A percentile compares a stretch with the other conserved stretches of the same genome.
Conservation (phyloP, 2,113 vertebrate genomes). For the Indri indri region DNA sequence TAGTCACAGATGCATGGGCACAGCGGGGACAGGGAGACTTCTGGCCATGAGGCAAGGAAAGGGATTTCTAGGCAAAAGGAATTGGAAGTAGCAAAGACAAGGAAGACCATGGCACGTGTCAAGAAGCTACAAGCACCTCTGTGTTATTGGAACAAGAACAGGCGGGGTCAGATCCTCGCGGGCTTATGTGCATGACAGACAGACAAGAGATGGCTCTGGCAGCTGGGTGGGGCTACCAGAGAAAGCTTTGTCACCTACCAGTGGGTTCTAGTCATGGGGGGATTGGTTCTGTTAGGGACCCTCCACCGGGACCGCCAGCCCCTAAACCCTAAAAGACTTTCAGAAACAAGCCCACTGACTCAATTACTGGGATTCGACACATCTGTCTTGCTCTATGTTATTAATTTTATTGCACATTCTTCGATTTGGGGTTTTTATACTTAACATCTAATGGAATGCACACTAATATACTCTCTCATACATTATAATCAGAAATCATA, state of each 20-base stretch:
- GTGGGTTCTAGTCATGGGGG: neutral
- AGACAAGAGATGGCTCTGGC: neutral
- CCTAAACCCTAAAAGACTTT: neutral
- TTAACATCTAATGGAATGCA: neutral
- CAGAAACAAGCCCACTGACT: neutral
- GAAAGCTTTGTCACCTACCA: neutral
- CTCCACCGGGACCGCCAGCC: neutral
- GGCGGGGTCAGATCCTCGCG: too few relatives aligned
- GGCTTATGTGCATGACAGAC: neutral
- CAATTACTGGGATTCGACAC: neutral
- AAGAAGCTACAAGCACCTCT: neutral
- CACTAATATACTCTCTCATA: neutral
- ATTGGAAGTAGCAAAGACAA: neutral
- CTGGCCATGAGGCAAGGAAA: neutral
- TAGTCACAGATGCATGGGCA: accelerated
- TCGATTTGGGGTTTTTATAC: neutral
- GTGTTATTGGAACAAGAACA: neutral
- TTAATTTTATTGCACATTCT: neutral
- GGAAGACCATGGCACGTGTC: accelerated
- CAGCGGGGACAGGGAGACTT: accelerated
- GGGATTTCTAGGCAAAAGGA: neutral
- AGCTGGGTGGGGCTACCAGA: neutral
- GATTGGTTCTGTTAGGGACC: neutral
- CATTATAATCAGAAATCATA: neutral
- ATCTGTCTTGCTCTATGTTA: neutral